A percentile compares a stretch with the other conserved stretches of the same genome.
Conservation (phyloP, 2,113 vertebrate species). For the Paramormyrops kingsleyae region DNA sequence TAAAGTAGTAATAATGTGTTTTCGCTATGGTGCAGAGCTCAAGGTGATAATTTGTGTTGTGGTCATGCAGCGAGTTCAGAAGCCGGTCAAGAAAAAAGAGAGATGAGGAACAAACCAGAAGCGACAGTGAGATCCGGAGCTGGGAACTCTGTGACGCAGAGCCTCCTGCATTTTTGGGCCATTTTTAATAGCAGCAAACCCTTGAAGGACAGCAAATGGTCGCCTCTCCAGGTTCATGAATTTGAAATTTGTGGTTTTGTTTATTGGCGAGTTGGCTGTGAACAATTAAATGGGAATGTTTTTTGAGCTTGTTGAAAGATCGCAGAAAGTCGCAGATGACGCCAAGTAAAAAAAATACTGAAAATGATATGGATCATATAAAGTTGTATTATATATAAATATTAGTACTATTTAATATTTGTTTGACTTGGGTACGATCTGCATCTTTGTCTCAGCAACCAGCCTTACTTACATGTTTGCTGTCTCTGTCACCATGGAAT, state of each 20-base stretch:
- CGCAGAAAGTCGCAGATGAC: neutral
- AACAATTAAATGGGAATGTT: neutral
- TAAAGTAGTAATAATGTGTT: neutral
- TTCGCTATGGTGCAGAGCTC: neutral
- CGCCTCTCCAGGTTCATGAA: neutral
- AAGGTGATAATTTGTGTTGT: neutral
- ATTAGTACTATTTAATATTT: neutral
- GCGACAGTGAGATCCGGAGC: neutral
- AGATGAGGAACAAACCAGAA: neutral
- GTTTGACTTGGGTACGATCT: neutral
- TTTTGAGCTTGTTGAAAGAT: neutral
- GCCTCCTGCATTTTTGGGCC: neutral
- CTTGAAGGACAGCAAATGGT: slow-evolving; percentile 40
- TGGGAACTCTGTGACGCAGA: neutral
- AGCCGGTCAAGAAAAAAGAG: neutral
- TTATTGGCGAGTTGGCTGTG: neutral
- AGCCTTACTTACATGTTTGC: neutral
- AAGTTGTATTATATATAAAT: neutral
- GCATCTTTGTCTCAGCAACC: neutral
- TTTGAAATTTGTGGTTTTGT: neutral
- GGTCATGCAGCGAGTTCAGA: neutral
- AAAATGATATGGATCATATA: neutral
- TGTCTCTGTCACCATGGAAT: neutral
- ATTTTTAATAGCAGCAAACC: slow-evolving; percentile 30
- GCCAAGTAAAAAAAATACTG: neutral